phyloP scores from a whole-genome alignment of 2,113 vertebrate genomes.

The Mormoops blainvillei region DNA sequence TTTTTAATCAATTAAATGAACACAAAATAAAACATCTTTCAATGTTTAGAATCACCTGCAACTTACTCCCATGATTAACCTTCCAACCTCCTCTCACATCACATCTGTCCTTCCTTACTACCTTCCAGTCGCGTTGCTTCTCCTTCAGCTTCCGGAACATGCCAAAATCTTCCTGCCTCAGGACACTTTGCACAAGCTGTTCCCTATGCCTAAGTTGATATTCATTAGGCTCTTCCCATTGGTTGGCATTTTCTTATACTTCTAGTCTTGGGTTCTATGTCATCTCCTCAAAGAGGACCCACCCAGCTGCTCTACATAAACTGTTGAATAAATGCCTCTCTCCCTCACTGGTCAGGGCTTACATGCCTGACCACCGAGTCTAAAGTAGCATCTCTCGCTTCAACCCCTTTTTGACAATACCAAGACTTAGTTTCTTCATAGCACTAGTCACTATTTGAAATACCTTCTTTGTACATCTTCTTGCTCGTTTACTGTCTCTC shows the following conservation, averaged over 20 bases:
- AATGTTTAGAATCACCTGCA: background rate
- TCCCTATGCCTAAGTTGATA: background rate
- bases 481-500: background rate
- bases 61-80: background rate
- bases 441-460: background rate
- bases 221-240: background rate
- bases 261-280: background rate
- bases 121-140: background rate
- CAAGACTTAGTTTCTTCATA: background rate
- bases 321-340: background rate
- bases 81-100: background rate
- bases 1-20: constrained; percentile 5
- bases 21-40: background rate
- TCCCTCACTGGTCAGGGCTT: background rate
- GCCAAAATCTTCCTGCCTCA: background rate
- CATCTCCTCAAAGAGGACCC: background rate
- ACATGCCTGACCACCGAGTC: background rate
- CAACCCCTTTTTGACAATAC: background rate
- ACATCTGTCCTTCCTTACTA: background rate
- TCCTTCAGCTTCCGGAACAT: background rate
- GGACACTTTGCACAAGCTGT: background rate
- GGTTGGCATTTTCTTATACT: constrained; percentile 5
- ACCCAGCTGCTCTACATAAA: background rate
- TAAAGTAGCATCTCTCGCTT: background rate
- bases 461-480: background rate